Percentiles rank a stretch among this genome's conserved stretches.
These are phyloP conservation scores for Syrista parreyssii DNA, from an alignment of 2,888 invertebrate species.

Conservation along the genomic window DNA sequence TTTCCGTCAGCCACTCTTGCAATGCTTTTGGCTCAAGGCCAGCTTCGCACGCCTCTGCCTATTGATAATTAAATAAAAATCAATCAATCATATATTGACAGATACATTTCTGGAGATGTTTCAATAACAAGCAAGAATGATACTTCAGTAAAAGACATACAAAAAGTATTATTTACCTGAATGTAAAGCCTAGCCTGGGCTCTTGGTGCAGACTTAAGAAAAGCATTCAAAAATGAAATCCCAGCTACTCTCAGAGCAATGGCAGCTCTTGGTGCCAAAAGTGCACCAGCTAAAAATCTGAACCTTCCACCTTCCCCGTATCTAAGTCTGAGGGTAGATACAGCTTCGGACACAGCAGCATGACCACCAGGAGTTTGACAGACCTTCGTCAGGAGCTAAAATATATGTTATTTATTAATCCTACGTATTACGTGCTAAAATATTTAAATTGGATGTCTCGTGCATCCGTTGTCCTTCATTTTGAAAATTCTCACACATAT, in stretches of 20 bases:
- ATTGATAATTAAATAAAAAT: slow-evolving; percentile 7
- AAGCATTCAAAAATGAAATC: slow-evolving; percentile 85
- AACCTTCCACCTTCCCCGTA: slow-evolving; percentile 95
- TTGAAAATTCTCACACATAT: background rate
- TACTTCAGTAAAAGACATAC: background rate
- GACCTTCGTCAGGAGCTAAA: slow-evolving; percentile 84
- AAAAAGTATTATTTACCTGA: slow-evolving; percentile 68
- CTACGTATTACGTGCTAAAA: background rate
- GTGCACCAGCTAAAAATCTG: slow-evolving; percentile 89
- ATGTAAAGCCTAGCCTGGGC: slow-evolving; percentile 84
- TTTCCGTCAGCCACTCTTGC: slow-evolving; percentile 57
- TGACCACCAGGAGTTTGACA: slow-evolving; percentile 85
- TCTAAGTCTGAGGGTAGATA: slow-evolving; percentile 86
- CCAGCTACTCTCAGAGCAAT: slow-evolving; percentile 78
- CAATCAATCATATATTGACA: slow-evolving; percentile 1
- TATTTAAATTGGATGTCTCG: background rate
- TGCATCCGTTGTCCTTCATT: background rate
- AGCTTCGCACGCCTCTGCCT: slow-evolving; percentile 64
- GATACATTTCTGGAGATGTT: too few species aligned
- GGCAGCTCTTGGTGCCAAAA: slow-evolving; percentile 81
- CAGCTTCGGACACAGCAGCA: slow-evolving; percentile 88
- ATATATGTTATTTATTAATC: slow-evolving; percentile 12
- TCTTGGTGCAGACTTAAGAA: slow-evolving; percentile 80
- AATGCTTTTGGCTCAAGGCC: slow-evolving; percentile 60
- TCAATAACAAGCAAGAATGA: background rate